Evolutionary conservation across 2,113 vertebrate genomes (phyloP).

Genomic region (Dipodomys spectabilis): DNA sequence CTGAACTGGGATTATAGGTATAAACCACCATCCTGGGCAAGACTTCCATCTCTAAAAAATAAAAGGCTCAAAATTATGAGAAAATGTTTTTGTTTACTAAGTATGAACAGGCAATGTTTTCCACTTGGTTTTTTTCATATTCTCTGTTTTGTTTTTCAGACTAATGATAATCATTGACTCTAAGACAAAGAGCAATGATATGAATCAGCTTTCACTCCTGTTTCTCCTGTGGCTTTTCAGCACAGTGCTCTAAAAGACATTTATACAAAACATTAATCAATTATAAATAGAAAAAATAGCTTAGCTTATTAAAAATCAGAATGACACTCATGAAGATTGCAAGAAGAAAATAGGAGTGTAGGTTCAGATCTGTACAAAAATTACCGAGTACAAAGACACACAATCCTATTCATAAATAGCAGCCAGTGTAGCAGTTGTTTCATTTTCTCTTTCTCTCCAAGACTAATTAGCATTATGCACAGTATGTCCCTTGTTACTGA

Average conservation of each 20-base stretch:
- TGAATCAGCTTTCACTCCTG: background rate
- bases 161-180: background rate
- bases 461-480: constrained; percentile 73
- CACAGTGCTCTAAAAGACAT: background rate
- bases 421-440: constrained; percentile 37
- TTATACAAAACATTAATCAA: background rate
- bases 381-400: background rate
- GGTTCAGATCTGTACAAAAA: constrained; percentile 23
- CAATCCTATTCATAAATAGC: constrained; percentile 40
- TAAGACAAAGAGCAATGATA: constrained; percentile 46
- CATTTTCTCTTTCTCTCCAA: constrained; percentile 61
- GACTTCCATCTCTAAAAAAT: background rate
- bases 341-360: background rate
- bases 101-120: constrained; percentile 13
- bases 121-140: background rate
- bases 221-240: constrained; percentile 27
- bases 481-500: constrained; percentile 63
- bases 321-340: background rate
- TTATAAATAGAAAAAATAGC: background rate
- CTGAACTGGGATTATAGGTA: background rate
- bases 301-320: constrained; percentile 37
- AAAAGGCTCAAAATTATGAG: constrained; percentile 7
- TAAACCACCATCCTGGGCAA: too few species aligned
- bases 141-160: constrained; percentile 8
- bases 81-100: constrained; percentile 46